phyloP scores from a whole-genome alignment of 2,888 invertebrate species.

The Hetaerina titia region DNA sequence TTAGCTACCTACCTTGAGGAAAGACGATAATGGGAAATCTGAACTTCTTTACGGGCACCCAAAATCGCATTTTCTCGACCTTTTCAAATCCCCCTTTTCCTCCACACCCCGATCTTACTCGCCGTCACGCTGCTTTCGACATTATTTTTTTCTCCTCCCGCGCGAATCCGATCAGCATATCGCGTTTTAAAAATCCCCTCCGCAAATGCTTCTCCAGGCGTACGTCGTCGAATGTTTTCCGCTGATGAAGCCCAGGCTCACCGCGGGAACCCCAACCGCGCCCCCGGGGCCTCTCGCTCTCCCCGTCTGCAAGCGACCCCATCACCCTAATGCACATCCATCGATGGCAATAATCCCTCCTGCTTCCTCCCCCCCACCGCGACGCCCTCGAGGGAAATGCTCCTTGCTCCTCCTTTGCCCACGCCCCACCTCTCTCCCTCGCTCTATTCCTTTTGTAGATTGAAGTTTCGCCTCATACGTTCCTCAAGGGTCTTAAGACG shows the following conservation, averaged over 20 bases:
- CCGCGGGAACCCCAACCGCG: neutral
- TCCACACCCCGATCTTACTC: neutral
- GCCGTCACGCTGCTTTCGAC: neutral
- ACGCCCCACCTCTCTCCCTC: neutral
- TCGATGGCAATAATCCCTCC: constrained; percentile 13
- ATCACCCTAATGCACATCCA: constrained; percentile 40
- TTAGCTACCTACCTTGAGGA: neutral
- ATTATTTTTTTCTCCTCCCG: neutral
- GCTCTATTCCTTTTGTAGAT: constrained; percentile 43
- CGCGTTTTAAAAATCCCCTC: neutral
- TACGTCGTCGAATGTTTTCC: neutral
- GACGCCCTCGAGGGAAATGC: neutral
- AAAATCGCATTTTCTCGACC: neutral
- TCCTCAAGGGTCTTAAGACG: constrained; percentile 1
- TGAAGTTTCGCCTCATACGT: neutral
- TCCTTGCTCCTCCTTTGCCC: neutral
- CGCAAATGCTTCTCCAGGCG: neutral
- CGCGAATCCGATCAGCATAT: neutral
- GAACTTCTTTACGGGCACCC: neutral
- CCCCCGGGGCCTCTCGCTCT: neutral
- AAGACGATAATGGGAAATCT: neutral
- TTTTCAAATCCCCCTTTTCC: neutral
- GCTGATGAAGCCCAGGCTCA: neutral
- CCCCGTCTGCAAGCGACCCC: neutral
- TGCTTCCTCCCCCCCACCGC: neutral